Evolutionary conservation across 2,888 invertebrate species (phyloP).

Genomic region (Drosophila recens): DNA sequence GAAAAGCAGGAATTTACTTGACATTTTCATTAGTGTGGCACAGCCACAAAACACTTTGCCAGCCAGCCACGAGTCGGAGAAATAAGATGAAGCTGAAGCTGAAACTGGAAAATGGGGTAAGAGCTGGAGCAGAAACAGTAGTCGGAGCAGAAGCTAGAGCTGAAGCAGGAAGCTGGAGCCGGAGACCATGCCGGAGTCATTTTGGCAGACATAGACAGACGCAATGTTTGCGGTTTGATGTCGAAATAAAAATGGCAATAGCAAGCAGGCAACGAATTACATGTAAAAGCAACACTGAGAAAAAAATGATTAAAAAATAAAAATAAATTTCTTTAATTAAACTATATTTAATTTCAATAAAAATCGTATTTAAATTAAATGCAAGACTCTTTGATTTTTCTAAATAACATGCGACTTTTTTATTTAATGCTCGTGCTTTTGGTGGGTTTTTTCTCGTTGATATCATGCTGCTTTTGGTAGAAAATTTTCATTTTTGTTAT

Average conservation of each 20-base stretch:
- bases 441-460: too few relatives aligned
- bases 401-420: too few relatives aligned
- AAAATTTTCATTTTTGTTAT: too few relatives aligned
- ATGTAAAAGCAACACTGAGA: constrained; percentile 3
- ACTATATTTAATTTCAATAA: too few relatives aligned
- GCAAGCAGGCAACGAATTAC: constrained; percentile 8
- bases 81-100: constrained; percentile 15
- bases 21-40: constrained; percentile 83
- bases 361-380: too few relatives aligned
- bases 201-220: constrained; percentile 54
- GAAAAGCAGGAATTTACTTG: constrained; percentile 84
- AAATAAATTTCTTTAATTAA: too few relatives aligned
- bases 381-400: too few relatives aligned
- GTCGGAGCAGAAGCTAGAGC: constrained; percentile 3
- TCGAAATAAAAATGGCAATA: constrained; percentile 64
- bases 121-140: not conserved
- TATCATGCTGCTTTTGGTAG: too few relatives aligned
- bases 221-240: constrained; percentile 73
- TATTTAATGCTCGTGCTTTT: too few relatives aligned
- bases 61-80: constrained; percentile 24
- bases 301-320: too few relatives aligned
- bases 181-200: constrained; percentile 36
- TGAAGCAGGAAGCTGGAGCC: constrained; percentile 9
- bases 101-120: constrained; percentile 1
- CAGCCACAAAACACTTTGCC: constrained; percentile 79